Conservation (phyloP, 2,797 vertebrate species). For the Phylloscopus collybita region DNA sequence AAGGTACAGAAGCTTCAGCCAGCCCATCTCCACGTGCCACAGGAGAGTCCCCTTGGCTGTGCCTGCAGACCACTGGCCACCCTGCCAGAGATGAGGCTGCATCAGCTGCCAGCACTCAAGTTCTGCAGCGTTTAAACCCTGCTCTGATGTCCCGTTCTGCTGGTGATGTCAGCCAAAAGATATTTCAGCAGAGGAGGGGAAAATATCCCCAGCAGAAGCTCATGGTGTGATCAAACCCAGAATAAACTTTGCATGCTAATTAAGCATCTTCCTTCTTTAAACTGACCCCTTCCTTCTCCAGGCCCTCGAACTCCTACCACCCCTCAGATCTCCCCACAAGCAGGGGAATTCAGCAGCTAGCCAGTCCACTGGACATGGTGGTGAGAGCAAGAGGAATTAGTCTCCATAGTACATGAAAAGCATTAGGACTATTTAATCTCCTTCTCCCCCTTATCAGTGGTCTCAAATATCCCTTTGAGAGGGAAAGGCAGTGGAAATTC, state of each 20-base stretch:
- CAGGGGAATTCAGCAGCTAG: neutral
- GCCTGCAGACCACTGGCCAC: neutral
- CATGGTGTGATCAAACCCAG: neutral
- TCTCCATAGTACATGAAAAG: conserved; percentile 9
- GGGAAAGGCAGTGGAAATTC: conserved; percentile 5
- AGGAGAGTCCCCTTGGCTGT: neutral
- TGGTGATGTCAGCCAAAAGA: conserved; percentile 9
- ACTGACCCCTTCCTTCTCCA: neutral
- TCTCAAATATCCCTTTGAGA: conserved; percentile 50
- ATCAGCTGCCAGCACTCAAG: neutral
- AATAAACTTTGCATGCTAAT: neutral
- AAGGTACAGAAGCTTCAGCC: neutral
- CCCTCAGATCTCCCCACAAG: conserved; percentile 1
- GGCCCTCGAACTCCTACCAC: neutral
- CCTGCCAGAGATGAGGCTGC: neutral
- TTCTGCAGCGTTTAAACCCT: neutral
- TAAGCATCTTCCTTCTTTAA: conserved; percentile 12
- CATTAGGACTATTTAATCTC: conserved; percentile 49
- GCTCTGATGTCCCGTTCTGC: neutral
- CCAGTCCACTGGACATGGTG: neutral
- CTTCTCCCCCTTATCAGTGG: conserved; percentile 39
- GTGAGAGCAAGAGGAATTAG: conserved; percentile 59
- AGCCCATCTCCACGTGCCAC: neutral
- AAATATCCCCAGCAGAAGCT: neutral
- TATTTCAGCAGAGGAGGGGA: neutral